Evolutionary conservation across 2,797 vertebrate species (phyloP).

Genomic region (Meda fulgida): DNA sequence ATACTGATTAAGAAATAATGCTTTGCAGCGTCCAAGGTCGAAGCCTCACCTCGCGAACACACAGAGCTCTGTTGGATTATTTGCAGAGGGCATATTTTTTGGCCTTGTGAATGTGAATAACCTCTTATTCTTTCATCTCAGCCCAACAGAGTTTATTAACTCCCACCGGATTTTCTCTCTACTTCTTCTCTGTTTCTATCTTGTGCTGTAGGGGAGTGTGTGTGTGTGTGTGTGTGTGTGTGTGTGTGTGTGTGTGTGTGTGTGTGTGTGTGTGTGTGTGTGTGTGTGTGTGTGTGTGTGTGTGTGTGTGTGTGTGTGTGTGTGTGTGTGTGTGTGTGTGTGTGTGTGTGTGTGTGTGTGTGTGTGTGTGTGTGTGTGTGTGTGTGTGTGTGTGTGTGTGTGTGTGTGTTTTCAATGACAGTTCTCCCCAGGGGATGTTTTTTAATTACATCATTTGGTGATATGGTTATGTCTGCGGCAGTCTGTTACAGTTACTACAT

Average conservation of each 20-base stretch:
- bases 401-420: conserved; percentile 31
- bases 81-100: conserved; percentile 39
- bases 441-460: conserved; percentile 58
- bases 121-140: conserved; percentile 45
- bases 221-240: conserved; percentile 7
- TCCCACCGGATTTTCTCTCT: conserved; percentile 29
- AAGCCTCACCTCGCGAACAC: conserved; percentile 24
- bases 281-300: conserved; percentile 19
- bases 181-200: conserved; percentile 18
- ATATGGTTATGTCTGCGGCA: conserved; percentile 39
- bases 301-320: conserved; percentile 24
- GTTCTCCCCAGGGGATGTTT: conserved; percentile 38
- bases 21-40: conserved; percentile 39
- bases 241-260: background rate
- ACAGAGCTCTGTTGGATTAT: conserved; percentile 21
- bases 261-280: conserved; percentile 18
- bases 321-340: conserved; percentile 26
- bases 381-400: conserved; percentile 33
- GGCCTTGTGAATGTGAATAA: conserved; percentile 49
- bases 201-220: conserved; percentile 32
- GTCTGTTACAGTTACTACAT: conserved; percentile 46
- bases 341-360: conserved; percentile 15
- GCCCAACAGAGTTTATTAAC: conserved; percentile 47
- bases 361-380: conserved; percentile 20
- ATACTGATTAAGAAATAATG: background rate